These are phyloP conservation scores for Hymenopus coronatus DNA, from an alignment of 2,888 invertebrate species.

Conservation along the genomic window DNA sequence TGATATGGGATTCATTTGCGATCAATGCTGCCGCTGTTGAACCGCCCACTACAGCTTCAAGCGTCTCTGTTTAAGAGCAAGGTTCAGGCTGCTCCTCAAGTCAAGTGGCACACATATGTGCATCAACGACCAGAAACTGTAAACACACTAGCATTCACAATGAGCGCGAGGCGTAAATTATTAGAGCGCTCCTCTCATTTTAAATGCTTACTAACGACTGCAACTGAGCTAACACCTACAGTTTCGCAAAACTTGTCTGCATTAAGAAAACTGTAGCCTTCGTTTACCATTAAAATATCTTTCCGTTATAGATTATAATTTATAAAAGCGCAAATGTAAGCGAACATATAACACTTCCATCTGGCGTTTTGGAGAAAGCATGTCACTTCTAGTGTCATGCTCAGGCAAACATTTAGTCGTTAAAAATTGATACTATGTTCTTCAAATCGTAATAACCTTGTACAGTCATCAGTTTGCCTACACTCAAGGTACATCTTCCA, in stretches of 20 bases:
- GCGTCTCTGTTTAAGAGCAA: not conserved
- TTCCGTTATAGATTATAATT: no score
- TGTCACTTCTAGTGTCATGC: no score
- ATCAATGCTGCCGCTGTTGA: not conserved
- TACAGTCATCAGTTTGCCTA: no score
- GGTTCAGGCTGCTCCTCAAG: no score
- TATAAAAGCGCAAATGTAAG: no score
- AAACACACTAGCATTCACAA: not conserved
- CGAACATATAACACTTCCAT: no score
- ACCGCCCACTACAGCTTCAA: not conserved
- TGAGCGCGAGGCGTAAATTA: not conserved
- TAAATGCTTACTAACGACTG: not conserved
- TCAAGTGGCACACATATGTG: not conserved
- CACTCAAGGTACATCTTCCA: no score
- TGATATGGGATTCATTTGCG: not conserved
- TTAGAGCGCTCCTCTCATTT: not conserved
- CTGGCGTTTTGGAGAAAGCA: no score
- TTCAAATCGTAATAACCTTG: no score
- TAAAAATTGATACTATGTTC: no score
- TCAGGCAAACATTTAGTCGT: no score
- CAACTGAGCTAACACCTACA: not conserved
- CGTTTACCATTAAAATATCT: no score
- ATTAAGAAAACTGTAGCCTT: not conserved
- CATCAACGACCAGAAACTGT: not conserved
- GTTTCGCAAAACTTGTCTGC: not conserved